Evolutionary conservation across 2,113 vertebrate species (phyloP), one percentile per base, ranked within the genome.

Genomic region (Etheostoma spectabile): DNA sequence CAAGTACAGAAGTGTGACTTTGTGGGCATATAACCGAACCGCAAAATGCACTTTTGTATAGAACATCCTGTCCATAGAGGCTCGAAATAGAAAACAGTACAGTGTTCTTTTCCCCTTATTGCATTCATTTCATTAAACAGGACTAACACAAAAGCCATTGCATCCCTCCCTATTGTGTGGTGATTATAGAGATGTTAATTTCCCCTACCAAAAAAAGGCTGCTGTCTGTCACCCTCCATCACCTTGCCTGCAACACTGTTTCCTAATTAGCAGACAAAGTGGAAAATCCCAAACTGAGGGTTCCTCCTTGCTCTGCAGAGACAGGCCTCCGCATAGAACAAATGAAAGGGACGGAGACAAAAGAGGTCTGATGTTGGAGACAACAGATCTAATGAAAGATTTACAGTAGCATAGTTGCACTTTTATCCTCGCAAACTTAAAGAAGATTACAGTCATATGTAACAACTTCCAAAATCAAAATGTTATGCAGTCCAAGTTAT

Each of bases 211-310:
- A 45, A 79, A 62, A 55, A 82, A 60, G 46, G 46, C n/a, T 78
- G 70, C 61, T 52, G 42, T 59, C 64, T 72, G 61, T 74, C 73
- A 82, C 48, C 61, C 53, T 76, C 63, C 21, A 33, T 72, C 82
- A 82, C 60, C 53, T 57, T 18, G 2, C 33, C 63, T 48, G 24
- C 51, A 68, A 64, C 75, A 16, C 61, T 45, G 63, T 80, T 53
- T 85, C 64, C 60, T 67, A 75, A 79, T 82, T 86, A 76, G 61
- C 24, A 51, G 63, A 68, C 33, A 33, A 53, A 33, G 14, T 30
- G 53, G 27, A 61, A 77, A 77, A 38, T 14, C 8, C 18, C 38
- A 66, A 51, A 59, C 38, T 5, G 72, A 45, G 19, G n/a, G 8
- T 59, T 77, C 11, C 2, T 38, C 8, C 38, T 22, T n/a, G 57